Base-by-base conservation (phyloP, 2,888 invertebrate genomes). In the Eristalis pertinax region DNA sequence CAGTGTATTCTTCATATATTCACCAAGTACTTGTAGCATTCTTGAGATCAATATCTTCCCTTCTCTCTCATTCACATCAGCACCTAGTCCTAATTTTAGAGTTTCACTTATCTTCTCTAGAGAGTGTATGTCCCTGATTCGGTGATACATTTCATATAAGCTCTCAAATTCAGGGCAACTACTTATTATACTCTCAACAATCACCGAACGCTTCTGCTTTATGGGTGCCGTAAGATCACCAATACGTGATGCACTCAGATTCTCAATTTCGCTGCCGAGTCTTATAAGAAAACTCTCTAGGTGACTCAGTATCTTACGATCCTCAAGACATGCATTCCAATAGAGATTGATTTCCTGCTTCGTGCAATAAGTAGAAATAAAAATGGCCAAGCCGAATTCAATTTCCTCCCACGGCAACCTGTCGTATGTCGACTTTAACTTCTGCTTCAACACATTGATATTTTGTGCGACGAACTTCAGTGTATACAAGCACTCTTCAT, bases 341-440 rank as follows among this genome's bases (percentile, higher is more conserved):
- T 74, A 84, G 15, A 89, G 19, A 85, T 89, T 88, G 5, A 88
- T 80, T 69, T 89, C 89, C 38, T 85, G 67, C 13, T 74, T 38
- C 60, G 76, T 86, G 1, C n/a, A 75, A 43, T 76, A n/a, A 35
- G 84, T 80, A n/a, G 69, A 85, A 65, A 90, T 50, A 80, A 90
- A 90, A 73, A 72, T 67, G 19, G 89, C 29, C 38, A 90, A 78
- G 77, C 89, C 90, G 82, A 90, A 90, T 64, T 90, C 90, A 2
- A 90, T 89, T 88, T 90, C 90, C 76, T 90, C 90, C 90, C 90
- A 90, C 22, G 90, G 90, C 64, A 90, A 56, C 65, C 43, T 80
- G 56, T 84, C 75, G 69, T 90, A 90, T 0, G 89, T 90, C 29
- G 73, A 81, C 81, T 89, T 90, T 26, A 90, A 68, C 35, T 88